A percentile compares a stretch with the other conserved stretches of the same genome.
These are phyloP conservation scores for Drosophila sulfurigaster DNA, from an alignment of 1,140 invertebrate genomes.

Conservation along the genomic window DNA sequence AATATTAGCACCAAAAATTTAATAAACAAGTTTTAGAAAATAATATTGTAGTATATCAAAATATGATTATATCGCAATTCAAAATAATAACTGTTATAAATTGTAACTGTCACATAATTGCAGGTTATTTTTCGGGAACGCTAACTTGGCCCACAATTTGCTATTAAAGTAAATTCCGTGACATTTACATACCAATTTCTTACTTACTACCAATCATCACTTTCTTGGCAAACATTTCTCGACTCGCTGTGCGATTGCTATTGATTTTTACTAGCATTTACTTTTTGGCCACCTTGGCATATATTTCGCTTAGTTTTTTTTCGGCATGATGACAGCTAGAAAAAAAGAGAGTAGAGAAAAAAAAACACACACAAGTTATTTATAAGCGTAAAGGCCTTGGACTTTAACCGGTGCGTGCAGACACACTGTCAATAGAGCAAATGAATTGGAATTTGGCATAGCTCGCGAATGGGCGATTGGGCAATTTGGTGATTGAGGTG, in stretches of 20 bases:
- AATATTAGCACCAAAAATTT: no score
- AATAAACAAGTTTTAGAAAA: no score
- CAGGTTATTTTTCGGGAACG: neutral
- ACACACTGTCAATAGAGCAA: conserved; percentile 73
- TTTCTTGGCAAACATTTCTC: conserved; percentile 17
- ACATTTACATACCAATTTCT: conserved; percentile 46
- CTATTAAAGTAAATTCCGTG: conserved; percentile 31
- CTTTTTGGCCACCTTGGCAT: conserved; percentile 57
- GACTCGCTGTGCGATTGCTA: conserved; percentile 41
- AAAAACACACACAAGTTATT: conserved; percentile 66
- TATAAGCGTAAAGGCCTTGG: conserved; percentile 65
- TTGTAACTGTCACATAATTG: neutral
- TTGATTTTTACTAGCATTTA: conserved; percentile 63
- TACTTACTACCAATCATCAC: conserved; percentile 9
- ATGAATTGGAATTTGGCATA: conserved; percentile 50
- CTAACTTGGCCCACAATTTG: neutral
- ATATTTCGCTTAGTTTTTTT: conserved; percentile 52
- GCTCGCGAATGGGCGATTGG: neutral
- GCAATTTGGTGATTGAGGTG: neutral
- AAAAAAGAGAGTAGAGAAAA: conserved; percentile 17
- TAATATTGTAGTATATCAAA: no score
- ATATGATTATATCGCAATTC: no score
- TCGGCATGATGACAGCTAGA: conserved; percentile 28
- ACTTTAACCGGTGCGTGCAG: conserved; percentile 65
- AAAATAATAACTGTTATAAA: no score